Percentiles rank a stretch among this genome's conserved stretches.
Evolutionary conservation across 2,888 invertebrate species (phyloP).

Genomic region (Chrysolina americana): DNA sequence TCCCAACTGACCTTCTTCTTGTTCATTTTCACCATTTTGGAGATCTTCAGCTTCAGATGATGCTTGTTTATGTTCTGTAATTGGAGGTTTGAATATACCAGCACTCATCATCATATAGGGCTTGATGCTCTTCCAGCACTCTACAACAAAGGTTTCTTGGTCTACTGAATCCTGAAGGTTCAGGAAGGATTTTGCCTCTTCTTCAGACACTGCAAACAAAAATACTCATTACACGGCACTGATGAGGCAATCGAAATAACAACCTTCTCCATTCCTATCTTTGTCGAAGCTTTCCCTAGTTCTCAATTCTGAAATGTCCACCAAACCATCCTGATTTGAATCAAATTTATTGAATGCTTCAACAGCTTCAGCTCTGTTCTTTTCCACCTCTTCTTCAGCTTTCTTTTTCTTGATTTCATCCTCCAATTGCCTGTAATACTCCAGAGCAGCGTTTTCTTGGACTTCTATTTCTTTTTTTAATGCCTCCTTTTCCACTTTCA

Average conservation of each 20-base stretch:
- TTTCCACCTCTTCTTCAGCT: constrained; percentile 74
- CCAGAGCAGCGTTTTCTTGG: constrained; percentile 82
- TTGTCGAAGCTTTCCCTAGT: constrained; percentile 86
- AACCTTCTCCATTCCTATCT: constrained; percentile 84
- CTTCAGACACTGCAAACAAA: constrained; percentile 77
- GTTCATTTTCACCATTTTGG: constrained; percentile 60
- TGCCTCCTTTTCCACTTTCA: constrained; percentile 83
- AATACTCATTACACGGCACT: neutral
- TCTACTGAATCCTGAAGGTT: constrained; percentile 79
- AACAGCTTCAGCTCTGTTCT: constrained; percentile 76
- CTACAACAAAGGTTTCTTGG: constrained; percentile 77
- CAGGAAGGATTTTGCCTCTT: constrained; percentile 86
- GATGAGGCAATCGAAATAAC: constrained; percentile 18
- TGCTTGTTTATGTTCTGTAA: constrained; percentile 57
- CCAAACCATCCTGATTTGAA: constrained; percentile 83
- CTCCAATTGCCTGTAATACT: constrained; percentile 79
- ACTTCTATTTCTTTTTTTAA: constrained; percentile 82
- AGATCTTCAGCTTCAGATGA: constrained; percentile 55
- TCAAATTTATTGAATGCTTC: constrained; percentile 86
- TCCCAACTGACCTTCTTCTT: constrained; percentile 51
- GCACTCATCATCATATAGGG: constrained; percentile 84
- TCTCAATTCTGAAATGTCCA: constrained; percentile 80
- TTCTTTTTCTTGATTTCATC: constrained; percentile 76
- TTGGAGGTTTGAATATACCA: constrained; percentile 77
- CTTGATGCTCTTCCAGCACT: constrained; percentile 85